Base-by-base conservation (phyloP, 2,113 vertebrate species). In the Emydura subglobosa region DNA sequence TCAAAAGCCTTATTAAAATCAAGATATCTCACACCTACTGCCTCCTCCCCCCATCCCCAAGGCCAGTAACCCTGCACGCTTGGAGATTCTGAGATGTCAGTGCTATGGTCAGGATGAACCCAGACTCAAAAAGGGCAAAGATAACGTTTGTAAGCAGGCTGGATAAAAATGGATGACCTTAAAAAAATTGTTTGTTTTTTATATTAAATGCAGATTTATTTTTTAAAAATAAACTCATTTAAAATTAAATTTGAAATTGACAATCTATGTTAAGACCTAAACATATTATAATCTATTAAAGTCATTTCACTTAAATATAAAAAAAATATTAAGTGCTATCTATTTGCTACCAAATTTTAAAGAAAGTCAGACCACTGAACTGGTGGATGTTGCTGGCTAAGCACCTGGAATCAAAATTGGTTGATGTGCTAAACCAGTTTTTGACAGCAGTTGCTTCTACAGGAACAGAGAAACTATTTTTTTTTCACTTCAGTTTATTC, bases 31-130 rank as follows among this genome's bases (percentile, higher is more conserved):
- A 68, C 61, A 19, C n/a, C 34, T 68, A 68, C 16, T 68, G 34
- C 61, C 2, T n/a, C 31, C 34, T 31, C 61, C 16, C 16, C 14
- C 34, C 34, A 34, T n/a, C 59, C 31, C 31, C 14, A 12, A 68
- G 34, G 16, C 61, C 61, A 68, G 14, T n/a, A n/a, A n/a, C 16
- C 61, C 16, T 57, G 72, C 88, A 93, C 94, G 47, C 83, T 86
- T 65, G 79, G 93, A 96, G 94, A 97, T 97, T 93, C 90, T 97
- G 96, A 97, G 89, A 93, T 91, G 88, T 65, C 89, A 87, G 59
- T 86, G 81, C 89, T 85, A 31, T 0, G 0, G 92, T 96, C 93
- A 94, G 83, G 93, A 86, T 61, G 87, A 94, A 93, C 47, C 83
- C 86, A 31, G 89, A 90, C 57, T 7, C 3, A 94, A 92, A 95